phyloP scores from a whole-genome alignment of 2,113 vertebrate genomes.

The Ibidorhyncha struthersii region DNA sequence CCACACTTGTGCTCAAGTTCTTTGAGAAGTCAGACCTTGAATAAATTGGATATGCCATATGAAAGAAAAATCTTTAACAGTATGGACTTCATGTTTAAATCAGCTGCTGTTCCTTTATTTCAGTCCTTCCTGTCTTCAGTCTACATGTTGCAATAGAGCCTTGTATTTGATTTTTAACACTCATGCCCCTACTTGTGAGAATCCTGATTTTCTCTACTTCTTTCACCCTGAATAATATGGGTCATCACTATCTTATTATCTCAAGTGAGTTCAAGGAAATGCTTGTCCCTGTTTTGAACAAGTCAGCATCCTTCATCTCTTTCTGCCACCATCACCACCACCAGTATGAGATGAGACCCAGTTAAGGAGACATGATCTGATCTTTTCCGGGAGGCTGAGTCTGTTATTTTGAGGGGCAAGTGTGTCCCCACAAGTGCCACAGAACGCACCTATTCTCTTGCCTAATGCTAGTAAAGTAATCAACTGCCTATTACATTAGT shows the following conservation, averaged over 20 bases:
- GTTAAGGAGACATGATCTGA: not conserved
- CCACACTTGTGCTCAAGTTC: not conserved
- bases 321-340: not conserved
- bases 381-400: not conserved
- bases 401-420: not conserved
- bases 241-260: not conserved
- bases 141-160: not conserved
- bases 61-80: not conserved
- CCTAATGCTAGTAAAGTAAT: not conserved
- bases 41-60: rapidly evolving
- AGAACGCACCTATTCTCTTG: not conserved
- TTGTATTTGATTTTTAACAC: not conserved
- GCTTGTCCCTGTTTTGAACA: not conserved
- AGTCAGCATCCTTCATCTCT: not conserved
- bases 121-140: not conserved
- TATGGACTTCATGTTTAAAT: not conserved
- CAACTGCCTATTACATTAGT: not conserved
- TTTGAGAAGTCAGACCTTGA: not conserved
- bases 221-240: not conserved
- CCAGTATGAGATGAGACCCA: not conserved
- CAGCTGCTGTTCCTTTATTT: not conserved
- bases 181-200: not conserved
- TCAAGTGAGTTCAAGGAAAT: not conserved
- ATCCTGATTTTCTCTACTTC: not conserved
- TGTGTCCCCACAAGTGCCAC: not conserved